Percentiles rank a stretch among this genome's conserved stretches.
These are phyloP conservation scores for Halesus radiatus DNA, from an alignment of 1,140 invertebrate genomes.

Conservation along the genomic window DNA sequence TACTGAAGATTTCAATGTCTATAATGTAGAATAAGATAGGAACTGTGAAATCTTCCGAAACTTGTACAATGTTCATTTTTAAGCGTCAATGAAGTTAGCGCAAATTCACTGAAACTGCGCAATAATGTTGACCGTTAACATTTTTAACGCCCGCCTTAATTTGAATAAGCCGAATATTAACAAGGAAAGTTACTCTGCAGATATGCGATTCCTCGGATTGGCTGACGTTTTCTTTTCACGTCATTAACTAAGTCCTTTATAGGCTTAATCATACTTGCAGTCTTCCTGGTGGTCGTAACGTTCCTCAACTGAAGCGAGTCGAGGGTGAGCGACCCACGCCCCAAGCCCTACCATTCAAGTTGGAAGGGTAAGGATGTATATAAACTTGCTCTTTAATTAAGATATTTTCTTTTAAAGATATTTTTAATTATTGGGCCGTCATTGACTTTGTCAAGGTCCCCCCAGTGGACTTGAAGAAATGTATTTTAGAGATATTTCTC, in stretches of 20 bases:
- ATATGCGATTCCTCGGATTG: conserved; percentile 50
- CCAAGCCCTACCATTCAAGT: neutral
- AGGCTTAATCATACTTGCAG: conserved; percentile 55
- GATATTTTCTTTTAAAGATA: conserved; percentile 24
- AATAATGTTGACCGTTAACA: neutral
- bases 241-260: conserved; percentile 54
- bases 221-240: conserved; percentile 52
- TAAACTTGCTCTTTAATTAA: conserved; percentile 32
- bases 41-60: too few relatives aligned
- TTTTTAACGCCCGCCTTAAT: neutral
- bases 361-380: conserved; percentile 27
- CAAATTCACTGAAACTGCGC: too few relatives aligned
- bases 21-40: too few relatives aligned
- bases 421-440: neutral
- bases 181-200: neutral
- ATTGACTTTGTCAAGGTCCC: too few relatives aligned
- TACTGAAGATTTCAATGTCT: too few relatives aligned
- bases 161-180: conserved; percentile 15
- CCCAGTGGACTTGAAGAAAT: too few relatives aligned
- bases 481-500: too few relatives aligned
- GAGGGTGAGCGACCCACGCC: neutral
- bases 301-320: conserved; percentile 21
- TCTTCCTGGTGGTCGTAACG: conserved; percentile 36
- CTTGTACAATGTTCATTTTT: too few relatives aligned
- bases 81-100: too few relatives aligned